These are phyloP conservation scores for Arothron firmamentum DNA, from an alignment of 2,113 vertebrate species.

Conservation along the genomic window DNA sequence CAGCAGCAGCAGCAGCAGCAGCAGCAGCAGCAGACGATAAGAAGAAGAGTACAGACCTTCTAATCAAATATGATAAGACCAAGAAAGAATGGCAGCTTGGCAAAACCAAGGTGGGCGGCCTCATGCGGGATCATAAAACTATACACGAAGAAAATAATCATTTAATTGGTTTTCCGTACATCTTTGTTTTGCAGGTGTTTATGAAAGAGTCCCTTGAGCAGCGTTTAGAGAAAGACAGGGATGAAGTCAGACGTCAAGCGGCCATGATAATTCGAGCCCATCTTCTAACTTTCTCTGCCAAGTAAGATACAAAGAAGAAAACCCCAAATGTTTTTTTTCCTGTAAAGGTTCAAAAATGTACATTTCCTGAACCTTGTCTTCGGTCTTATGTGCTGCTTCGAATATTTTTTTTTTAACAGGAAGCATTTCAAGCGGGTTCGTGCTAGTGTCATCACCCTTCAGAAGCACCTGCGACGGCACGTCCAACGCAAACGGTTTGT, in stretches of 20 bases:
- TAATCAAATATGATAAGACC: constrained; percentile 76
- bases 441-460: constrained; percentile 77
- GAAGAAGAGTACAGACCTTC: constrained; percentile 75
- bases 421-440: constrained; percentile 81
- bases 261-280: constrained; percentile 86
- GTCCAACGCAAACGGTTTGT: constrained; percentile 73
- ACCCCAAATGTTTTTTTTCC: no score
- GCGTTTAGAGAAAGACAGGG: constrained; percentile 85
- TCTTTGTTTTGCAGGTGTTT: constrained; percentile 79
- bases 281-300: constrained; percentile 86
- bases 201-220: constrained; percentile 90
- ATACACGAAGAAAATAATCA: no score
- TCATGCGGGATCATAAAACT: neutral
- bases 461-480: constrained; percentile 82
- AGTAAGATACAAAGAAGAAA: constrained; percentile 65
- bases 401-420: constrained; percentile 56
- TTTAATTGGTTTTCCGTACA: neutral
- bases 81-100: constrained; percentile 88
- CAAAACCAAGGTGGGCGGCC: constrained; percentile 82
- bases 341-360: neutral
- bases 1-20: constrained; percentile 55
- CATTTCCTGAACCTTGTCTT: neutral
- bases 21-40: constrained; percentile 71
- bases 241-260: constrained; percentile 82
- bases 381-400: neutral